Evolutionary conservation across 2,797 vertebrate genomes (phyloP), one percentile per base, ranked within the genome.

Genomic region (Xiphophorus birchmanni): DNA sequence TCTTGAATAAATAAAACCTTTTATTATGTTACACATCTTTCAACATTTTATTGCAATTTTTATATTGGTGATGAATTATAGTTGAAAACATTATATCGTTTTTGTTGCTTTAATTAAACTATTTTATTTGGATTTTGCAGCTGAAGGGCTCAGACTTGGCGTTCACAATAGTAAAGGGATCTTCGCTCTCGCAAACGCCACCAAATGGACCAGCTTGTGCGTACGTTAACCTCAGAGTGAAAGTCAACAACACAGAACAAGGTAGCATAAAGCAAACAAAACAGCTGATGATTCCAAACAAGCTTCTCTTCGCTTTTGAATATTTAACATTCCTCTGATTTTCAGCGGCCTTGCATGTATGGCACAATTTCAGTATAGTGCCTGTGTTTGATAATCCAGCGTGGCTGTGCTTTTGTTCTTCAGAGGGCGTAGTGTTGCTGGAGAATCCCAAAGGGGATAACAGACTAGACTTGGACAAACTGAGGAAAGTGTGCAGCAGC

Each of bases 371-470:
- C 4, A 69, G 72, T 65, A 21, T 78, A 54, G 29, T 80, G 15
- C 73, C 65, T 65, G 9, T 26, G 37, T 71, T n/a, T n/a, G 0
- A 52, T 52, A 11, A 11, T 76, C 47, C 37, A 12, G n/a, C 74
- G 79, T 73, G 32, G 52, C 35, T 74, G 67, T 87, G 63, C 3
- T 87, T 56, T 26, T 82, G 83, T 47, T 44, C n/a, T 82, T 96
- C 86, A 99, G 99, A 96, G 85, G 99, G 98, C 0, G 96, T 97
- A 5, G 88, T 99, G 81, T 95, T 99, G 87, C 91, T 99, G 90
- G 99, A 99, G 93, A 99, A 99, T 90, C 98, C 99, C 6, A 97
- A 96, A 91, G 98, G 98, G 1, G 97, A 98, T 86, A 96, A 97
- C 91, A 91, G 82, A n/a, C 83, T 97, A 79, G 93, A 96, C 84